Conservation (phyloP, 2,797 vertebrate genomes). For the Morus bassanus region DNA sequence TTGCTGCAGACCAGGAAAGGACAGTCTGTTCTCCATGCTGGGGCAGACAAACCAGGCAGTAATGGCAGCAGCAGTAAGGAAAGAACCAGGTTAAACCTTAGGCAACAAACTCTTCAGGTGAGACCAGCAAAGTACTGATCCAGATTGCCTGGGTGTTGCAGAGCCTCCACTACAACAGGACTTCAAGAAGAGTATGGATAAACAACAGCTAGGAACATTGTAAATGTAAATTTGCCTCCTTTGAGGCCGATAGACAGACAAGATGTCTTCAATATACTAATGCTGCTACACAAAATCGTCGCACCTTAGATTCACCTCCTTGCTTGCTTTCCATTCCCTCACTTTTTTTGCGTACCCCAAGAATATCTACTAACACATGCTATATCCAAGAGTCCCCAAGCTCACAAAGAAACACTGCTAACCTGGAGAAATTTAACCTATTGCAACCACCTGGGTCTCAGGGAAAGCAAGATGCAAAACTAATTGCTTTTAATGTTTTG, state of each 20-base stretch:
- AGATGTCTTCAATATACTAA: neutral
- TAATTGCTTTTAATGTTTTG: neutral
- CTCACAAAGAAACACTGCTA: neutral
- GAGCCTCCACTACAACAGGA: neutral
- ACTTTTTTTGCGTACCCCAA: neutral
- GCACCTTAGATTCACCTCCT: neutral
- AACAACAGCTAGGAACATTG: fast-evolving
- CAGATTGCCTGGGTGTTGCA: neutral
- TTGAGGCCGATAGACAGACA: neutral
- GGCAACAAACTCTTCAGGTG: neutral
- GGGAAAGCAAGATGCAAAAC: neutral
- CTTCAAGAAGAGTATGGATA: neutral
- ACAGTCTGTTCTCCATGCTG: neutral
- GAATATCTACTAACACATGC: neutral
- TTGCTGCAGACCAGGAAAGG: neutral
- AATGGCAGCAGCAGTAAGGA: neutral
- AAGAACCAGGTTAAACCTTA: neutral
- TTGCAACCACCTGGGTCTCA: neutral
- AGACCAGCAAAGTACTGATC: neutral
- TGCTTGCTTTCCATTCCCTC: neutral
- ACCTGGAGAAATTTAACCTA: neutral
- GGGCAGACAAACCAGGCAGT: neutral
- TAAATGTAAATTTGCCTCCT: neutral
- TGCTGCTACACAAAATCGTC: neutral
- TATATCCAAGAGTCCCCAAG: neutral